A percentile compares a stretch with the other conserved stretches of the same genome.
phyloP scores from a whole-genome alignment of 2,888 invertebrate genomes.

The Hipparchia semele region DNA sequence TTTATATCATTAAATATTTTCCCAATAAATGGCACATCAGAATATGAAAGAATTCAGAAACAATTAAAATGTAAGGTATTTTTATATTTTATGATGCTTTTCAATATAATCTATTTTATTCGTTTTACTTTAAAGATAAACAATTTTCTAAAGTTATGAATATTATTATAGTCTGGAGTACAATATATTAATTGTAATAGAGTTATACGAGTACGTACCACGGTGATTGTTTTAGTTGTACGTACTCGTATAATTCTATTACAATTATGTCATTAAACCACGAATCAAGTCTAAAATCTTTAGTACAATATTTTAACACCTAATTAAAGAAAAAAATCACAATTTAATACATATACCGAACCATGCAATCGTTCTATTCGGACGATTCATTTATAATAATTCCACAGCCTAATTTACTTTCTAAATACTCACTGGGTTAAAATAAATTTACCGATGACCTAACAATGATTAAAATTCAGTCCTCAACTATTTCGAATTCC shows the following conservation, averaged over 20 bases:
- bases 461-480: conserved; percentile 27
- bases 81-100: not conserved
- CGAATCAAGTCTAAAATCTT: too few species aligned
- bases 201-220: too few species aligned
- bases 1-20: too few species aligned
- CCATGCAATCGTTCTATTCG: not conserved
- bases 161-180: not conserved
- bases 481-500: conserved; percentile 18
- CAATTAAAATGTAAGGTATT: not conserved
- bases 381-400: not conserved
- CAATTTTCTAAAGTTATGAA: not conserved
- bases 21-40: too few species aligned
- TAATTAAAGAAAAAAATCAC: conserved; percentile 18
- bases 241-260: too few species aligned
- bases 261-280: too few species aligned
- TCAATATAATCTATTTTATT: not conserved
- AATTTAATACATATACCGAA: conserved; percentile 13
- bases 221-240: too few species aligned
- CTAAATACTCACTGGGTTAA: conserved; percentile 25
- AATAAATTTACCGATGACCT: conserved; percentile 19
- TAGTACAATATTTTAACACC: not conserved
- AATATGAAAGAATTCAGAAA: too few species aligned
- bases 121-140: not conserved
- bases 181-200: too few species aligned
- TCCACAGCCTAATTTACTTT: conserved; percentile 30